A percentile compares a stretch with the other conserved stretches of the same genome.
These are phyloP conservation scores for Strigamia crassipes DNA, from an alignment of 2,888 invertebrate species.

Conservation along the genomic window DNA sequence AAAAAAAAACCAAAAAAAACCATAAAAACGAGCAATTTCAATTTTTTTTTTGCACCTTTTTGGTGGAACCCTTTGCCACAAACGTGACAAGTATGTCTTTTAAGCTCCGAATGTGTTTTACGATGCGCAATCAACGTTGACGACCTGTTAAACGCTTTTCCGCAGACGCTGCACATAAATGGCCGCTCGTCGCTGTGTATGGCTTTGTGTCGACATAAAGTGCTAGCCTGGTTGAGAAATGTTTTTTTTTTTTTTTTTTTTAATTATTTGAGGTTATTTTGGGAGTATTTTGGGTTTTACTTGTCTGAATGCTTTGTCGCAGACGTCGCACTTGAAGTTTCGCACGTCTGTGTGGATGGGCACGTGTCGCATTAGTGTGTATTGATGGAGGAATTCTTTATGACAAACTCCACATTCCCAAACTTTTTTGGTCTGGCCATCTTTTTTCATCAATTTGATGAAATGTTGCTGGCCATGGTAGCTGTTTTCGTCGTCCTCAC, in stretches of 20 bases:
- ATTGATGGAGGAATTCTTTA: slow-evolving; percentile 76
- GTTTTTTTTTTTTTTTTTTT: not conserved
- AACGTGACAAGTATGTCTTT: slow-evolving; percentile 73
- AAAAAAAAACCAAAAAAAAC: slow-evolving; percentile 50
- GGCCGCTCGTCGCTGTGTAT: slow-evolving; percentile 77
- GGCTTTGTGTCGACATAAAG: slow-evolving; percentile 75
- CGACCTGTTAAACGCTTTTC: slow-evolving; percentile 77
- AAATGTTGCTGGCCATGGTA: slow-evolving; percentile 68
- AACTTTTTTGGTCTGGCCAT: slow-evolving; percentile 71
- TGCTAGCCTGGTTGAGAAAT: slow-evolving; percentile 66
- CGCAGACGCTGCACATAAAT: slow-evolving; percentile 72
- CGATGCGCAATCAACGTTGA: slow-evolving; percentile 80
- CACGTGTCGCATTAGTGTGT: slow-evolving; percentile 74
- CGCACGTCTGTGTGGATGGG: slow-evolving; percentile 78
- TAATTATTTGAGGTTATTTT: not conserved
- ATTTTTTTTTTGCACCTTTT: slow-evolving; percentile 66
- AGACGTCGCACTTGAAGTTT: slow-evolving; percentile 73
- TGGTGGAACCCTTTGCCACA: slow-evolving; percentile 81
- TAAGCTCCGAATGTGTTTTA: slow-evolving; percentile 75
- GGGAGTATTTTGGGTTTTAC: slow-evolving; percentile 48
- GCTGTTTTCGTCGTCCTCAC: slow-evolving; percentile 65
- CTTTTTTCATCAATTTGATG: slow-evolving; percentile 70
- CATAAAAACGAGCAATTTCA: not conserved
- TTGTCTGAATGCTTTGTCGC: slow-evolving; percentile 66
- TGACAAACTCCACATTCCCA: slow-evolving; percentile 78